phyloP scores from a whole-genome alignment of 2,113 vertebrate species.

The Arizona elegans region DNA sequence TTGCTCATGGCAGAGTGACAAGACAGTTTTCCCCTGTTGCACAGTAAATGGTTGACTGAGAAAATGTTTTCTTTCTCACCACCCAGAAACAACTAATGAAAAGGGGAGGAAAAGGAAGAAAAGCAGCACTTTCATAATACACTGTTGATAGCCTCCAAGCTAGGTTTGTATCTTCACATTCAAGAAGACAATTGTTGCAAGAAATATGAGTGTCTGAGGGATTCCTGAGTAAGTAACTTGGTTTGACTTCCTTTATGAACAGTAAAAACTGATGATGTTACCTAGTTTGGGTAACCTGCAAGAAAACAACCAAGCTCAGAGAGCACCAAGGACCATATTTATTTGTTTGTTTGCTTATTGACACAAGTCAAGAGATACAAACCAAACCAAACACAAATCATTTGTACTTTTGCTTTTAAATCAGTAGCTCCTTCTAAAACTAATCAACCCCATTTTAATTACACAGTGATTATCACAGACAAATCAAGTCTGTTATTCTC shows the following conservation, averaged over 20 bases:
- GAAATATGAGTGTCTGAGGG: constrained; percentile 64
- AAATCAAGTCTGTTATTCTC: neutral
- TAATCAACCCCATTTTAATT: neutral
- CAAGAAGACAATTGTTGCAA: constrained; percentile 57
- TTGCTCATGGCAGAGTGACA: constrained; percentile 65
- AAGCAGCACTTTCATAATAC: constrained; percentile 67
- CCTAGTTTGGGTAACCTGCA: neutral
- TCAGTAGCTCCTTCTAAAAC: neutral
- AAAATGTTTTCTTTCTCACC: constrained; percentile 74
- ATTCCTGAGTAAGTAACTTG: constrained; percentile 58
- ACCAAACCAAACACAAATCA: neutral
- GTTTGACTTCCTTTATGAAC: constrained; percentile 39
- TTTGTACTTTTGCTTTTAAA: neutral
- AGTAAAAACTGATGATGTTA: neutral
- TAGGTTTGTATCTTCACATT: constrained; percentile 61
- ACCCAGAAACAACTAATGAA: constrained; percentile 68
- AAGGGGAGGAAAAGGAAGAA: constrained; percentile 45
- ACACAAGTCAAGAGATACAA: neutral
- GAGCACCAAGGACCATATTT: neutral
- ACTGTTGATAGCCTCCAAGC: constrained; percentile 66
- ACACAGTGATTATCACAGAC: neutral
- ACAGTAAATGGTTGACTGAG: constrained; percentile 70
- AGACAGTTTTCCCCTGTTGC: constrained; percentile 66
- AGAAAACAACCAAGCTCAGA: neutral
- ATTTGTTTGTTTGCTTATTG: neutral